These are phyloP conservation scores for Pentalonia nigronervosa DNA, from an alignment of 1,140 invertebrate genomes.

Conservation along the genomic window DNA sequence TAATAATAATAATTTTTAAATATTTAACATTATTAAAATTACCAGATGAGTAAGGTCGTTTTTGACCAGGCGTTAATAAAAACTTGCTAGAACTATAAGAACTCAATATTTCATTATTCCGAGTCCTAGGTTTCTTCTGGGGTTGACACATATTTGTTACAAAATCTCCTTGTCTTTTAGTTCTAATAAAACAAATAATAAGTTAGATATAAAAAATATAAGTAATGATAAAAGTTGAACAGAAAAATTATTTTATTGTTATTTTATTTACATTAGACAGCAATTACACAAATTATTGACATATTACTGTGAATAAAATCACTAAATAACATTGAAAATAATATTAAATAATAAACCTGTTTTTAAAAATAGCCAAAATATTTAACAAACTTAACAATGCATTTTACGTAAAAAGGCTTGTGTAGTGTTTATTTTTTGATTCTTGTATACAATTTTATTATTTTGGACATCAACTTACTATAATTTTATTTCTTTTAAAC, in stretches of 20 bases:
- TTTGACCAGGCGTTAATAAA: slow-evolving; percentile 27
- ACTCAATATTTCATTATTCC: slow-evolving; percentile 50
- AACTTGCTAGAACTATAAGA: slow-evolving; percentile 52
- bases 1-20: neutral
- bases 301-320: neutral
- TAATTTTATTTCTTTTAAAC: neutral
- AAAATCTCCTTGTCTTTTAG: slow-evolving; percentile 29
- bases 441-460: too few species aligned
- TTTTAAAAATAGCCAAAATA: neutral
- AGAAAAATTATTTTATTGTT: neutral
- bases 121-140: slow-evolving; percentile 16
- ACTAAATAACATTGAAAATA: neutral
- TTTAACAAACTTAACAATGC: neutral
- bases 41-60: slow-evolving; percentile 35
- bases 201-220: neutral
- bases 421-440: too few species aligned
- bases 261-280: neutral
- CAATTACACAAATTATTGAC: neutral
- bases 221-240: neutral
- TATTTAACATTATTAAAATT: slow-evolving; percentile 11
- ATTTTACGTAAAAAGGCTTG: neutral
- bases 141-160: neutral
- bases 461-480: neutral
- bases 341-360: neutral
- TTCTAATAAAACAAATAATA: slow-evolving; percentile 30